These are phyloP conservation scores for Epiperipatus broadwayi DNA, from an alignment of 2,888 invertebrate genomes.

Conservation along the genomic window DNA sequence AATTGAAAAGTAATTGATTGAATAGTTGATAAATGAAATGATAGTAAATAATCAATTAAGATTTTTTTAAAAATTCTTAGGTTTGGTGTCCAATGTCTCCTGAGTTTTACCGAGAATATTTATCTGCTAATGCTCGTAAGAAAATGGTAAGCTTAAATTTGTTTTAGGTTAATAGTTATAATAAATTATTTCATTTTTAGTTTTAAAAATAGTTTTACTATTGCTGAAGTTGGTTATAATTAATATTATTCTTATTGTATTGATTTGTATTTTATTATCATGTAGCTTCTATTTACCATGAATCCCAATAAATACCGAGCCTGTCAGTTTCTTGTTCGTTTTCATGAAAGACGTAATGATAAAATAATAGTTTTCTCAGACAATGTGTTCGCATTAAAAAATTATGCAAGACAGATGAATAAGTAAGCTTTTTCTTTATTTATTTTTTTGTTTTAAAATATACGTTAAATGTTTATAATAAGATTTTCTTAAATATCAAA, in stretches of 20 bases:
- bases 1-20: too few relatives aligned
- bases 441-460: background rate
- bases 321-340: conserved; percentile 81
- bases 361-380: conserved; percentile 99
- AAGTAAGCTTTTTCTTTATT: conserved; percentile 34
- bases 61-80: too few relatives aligned
- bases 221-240: background rate
- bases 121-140: conserved; percentile 69
- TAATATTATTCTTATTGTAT: background rate
- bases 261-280: conserved; percentile 18
- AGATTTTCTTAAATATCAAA: background rate
- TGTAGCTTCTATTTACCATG: conserved; percentile 82
- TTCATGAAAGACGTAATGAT: conserved; percentile 82
- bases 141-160: conserved; percentile 54
- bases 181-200: background rate
- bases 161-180: background rate
- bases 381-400: conserved; percentile 92
- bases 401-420: conserved; percentile 91
- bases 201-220: background rate
- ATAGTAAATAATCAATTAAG: too few relatives aligned
- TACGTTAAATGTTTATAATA: background rate
- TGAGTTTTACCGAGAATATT: conserved; percentile 93
- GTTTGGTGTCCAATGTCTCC: conserved; percentile 98
- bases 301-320: conserved; percentile 95
- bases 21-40: too few relatives aligned